A percentile compares a stretch with the other conserved stretches of the same genome.
These are phyloP conservation scores for Leistus spinibarbis DNA, from an alignment of 2,888 invertebrate genomes.

Conservation along the genomic window DNA sequence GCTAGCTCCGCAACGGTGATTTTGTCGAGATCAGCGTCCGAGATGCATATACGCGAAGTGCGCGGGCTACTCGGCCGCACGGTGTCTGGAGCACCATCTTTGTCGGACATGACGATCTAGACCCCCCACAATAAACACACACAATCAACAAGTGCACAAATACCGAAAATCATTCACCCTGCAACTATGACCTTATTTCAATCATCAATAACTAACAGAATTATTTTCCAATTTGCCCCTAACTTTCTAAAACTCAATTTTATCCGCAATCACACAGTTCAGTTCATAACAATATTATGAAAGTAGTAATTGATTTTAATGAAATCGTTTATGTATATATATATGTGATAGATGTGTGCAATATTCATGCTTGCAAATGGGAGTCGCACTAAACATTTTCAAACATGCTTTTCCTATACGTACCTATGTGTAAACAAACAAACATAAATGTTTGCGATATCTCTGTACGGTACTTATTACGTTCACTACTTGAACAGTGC, in stretches of 20 bases:
- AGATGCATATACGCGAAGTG: conserved; percentile 65
- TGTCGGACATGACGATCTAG: conserved; percentile 37
- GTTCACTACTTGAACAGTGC: not conserved
- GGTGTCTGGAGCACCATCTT: conserved; percentile 41
- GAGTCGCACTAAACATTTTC: conserved; percentile 22
- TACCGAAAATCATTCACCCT: not conserved
- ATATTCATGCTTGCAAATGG: conserved; percentile 34
- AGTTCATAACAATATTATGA: not conserved
- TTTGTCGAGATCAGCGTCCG: conserved; percentile 68
- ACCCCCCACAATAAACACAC: not conserved
- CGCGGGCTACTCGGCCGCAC: conserved; percentile 61
- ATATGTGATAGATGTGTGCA: conserved; percentile 1
- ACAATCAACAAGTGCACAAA: not conserved
- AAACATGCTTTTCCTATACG: conserved; percentile 10
- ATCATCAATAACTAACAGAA: not conserved
- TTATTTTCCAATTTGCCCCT: not conserved
- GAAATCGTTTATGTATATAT: not conserved
- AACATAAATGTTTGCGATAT: conserved; percentile 28
- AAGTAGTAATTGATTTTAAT: not conserved
- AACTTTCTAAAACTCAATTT: not conserved
- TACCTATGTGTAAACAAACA: conserved; percentile 28
- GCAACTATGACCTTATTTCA: not conserved
- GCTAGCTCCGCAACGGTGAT: conserved; percentile 70
- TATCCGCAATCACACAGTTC: not conserved
- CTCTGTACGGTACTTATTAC: conserved; percentile 1